These are phyloP conservation scores for Octopus bimaculoides DNA, from an alignment of 1,140 invertebrate species.

Conservation along the genomic window DNA sequence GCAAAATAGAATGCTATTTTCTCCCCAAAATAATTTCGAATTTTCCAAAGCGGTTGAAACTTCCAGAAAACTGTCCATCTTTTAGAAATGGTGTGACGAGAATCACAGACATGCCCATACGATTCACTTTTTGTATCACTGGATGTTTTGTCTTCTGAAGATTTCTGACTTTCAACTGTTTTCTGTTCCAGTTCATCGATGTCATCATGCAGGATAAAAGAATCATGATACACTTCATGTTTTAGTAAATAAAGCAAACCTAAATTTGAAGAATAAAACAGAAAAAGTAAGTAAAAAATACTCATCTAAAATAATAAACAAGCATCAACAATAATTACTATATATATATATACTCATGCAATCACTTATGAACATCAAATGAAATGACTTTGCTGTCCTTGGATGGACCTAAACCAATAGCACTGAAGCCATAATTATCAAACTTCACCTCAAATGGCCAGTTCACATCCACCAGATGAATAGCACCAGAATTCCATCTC, in stretches of 20 bases:
- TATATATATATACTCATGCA: neutral
- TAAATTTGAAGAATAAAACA: constrained; percentile 19
- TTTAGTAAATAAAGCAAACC: constrained; percentile 54
- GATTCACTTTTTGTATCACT: constrained; percentile 8
- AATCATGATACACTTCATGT: constrained; percentile 50
- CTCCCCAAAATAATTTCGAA: constrained; percentile 59
- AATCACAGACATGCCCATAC: constrained; percentile 23
- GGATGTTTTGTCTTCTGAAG: neutral
- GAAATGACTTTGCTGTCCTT: no score
- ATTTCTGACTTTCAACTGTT: constrained; percentile 3
- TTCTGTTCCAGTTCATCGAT: constrained; percentile 28
- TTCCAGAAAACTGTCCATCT: constrained; percentile 50
- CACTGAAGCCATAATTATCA: no score
- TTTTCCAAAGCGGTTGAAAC: constrained; percentile 55
- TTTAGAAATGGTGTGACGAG: constrained; percentile 40
- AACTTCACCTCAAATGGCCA: no score
- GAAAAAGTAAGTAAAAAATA: neutral
- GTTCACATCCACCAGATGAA: no score
- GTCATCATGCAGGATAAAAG: constrained; percentile 54
- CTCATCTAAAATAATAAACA: neutral
- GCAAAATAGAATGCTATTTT: constrained; percentile 60
- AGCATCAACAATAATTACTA: neutral
- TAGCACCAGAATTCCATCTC: no score
- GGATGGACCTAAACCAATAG: no score
- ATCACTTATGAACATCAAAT: neutral